Base-by-base conservation (phyloP, 2,888 invertebrate genomes). In the Trachelus tabidus region DNA sequence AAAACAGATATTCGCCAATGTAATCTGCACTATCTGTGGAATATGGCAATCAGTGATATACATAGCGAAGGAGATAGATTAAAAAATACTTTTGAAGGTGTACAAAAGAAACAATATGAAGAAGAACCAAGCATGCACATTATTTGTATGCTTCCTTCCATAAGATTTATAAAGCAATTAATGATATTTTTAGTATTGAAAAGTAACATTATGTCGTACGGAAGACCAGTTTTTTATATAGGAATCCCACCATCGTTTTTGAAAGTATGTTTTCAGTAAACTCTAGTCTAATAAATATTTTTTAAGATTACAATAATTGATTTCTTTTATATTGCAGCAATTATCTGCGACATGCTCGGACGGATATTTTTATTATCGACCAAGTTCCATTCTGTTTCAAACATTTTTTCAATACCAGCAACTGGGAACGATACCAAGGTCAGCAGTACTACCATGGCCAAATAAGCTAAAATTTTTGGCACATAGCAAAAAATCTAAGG, bases 361-460 rank as follows among this genome's bases (percentile, higher is more conserved):
- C 23, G 56, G 56, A 56, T 92, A 92, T 80, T 82, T 91, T 75
- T 83, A 91, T 0, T 95, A 95, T 84, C 93, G 94, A 83, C 91
- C 93, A 6, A 89, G 93, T 23, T 93, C 94, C 74, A 93, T 95
- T 35, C 88, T 96, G 34, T 96, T 96, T 86, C 94, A 96, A 91
- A 89, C 94, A 73, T 92, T 96, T 68, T 96, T 96, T 89, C 93
- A 95, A 83, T 93, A 92, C 84, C 92, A 94, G 86, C 88, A 94
- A 31, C 89, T 96, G 23, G 93, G 93, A 4, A 93, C 93, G 88
- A 6, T 89, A 37, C 78, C 85, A 2, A 85, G 86, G 73, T 92
- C 93, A n/a, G 93, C 94, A 75, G 96, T 95, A 89, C 85, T 96
- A 75, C 96, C 96, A 1, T 94, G 94, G 94, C 93, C 93, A 82